These are phyloP conservation scores for Centropus unirufus DNA, from an alignment of 2,113 vertebrate genomes.

Conservation along the genomic window DNA sequence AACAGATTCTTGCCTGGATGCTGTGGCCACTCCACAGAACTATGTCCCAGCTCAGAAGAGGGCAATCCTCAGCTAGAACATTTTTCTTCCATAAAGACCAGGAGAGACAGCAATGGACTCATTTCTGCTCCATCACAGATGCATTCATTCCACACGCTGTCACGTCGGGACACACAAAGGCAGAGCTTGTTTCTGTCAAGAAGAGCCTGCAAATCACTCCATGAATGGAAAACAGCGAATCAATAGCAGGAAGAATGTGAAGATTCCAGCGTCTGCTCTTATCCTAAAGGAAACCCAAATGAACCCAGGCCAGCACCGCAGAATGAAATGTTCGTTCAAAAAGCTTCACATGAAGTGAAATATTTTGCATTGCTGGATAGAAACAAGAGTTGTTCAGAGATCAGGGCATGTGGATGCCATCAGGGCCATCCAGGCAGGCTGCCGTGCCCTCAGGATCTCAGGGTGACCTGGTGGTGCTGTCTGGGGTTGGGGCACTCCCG, in stretches of 20 bases:
- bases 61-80: background rate
- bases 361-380: background rate
- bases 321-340: background rate
- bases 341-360: background rate
- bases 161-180: constrained; percentile 6
- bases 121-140: background rate
- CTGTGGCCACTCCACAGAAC: background rate
- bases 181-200: background rate
- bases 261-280: background rate
- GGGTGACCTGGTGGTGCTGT: background rate
- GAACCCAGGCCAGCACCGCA: background rate
- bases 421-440: background rate
- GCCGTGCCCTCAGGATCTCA: background rate
- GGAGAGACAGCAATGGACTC: background rate
- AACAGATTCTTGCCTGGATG: background rate
- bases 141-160: constrained; percentile 13
- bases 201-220: background rate
- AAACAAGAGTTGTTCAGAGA: background rate
- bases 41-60: background rate
- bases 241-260: background rate
- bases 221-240: constrained; percentile 7
- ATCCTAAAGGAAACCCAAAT: background rate
- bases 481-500: background rate
- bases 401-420: background rate
- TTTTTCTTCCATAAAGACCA: background rate